These are phyloP conservation scores for Callitettix versicolor DNA, from an alignment of 1,140 invertebrate genomes.

Conservation along the genomic window DNA sequence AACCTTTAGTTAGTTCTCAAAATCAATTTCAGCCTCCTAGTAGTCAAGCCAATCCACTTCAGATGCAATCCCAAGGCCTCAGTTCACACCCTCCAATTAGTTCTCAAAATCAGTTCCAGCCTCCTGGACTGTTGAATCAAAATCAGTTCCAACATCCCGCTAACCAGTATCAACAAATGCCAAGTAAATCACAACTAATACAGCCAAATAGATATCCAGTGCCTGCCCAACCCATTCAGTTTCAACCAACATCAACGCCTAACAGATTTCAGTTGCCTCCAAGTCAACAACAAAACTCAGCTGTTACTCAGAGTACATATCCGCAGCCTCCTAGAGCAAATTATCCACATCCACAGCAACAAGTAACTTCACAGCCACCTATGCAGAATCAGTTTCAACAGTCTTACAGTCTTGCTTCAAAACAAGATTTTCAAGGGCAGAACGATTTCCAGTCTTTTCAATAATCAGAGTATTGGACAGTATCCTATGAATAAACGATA, in stretches of 20 bases:
- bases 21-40: background rate
- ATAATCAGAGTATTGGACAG: too few species aligned
- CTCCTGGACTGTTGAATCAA: background rate
- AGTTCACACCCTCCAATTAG: background rate
- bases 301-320: background rate
- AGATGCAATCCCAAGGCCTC: background rate
- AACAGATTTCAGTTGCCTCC: too few species aligned
- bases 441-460: background rate
- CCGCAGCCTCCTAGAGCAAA: background rate
- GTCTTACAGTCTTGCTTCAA: background rate
- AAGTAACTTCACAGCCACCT: background rate
- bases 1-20: background rate
- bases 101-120: background rate
- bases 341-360: too few species aligned
- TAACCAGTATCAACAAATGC: background rate
- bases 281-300: too few species aligned
- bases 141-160: background rate
- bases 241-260: too few species aligned
- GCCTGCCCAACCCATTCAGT: background rate
- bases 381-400: background rate
- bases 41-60: background rate
- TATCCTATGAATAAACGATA: constrained; percentile 1
- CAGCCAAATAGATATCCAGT: background rate
- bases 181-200: background rate
- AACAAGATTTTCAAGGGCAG: background rate